Conservation (phyloP, 2,113 vertebrate species). For the Panthera tigris region DNA sequence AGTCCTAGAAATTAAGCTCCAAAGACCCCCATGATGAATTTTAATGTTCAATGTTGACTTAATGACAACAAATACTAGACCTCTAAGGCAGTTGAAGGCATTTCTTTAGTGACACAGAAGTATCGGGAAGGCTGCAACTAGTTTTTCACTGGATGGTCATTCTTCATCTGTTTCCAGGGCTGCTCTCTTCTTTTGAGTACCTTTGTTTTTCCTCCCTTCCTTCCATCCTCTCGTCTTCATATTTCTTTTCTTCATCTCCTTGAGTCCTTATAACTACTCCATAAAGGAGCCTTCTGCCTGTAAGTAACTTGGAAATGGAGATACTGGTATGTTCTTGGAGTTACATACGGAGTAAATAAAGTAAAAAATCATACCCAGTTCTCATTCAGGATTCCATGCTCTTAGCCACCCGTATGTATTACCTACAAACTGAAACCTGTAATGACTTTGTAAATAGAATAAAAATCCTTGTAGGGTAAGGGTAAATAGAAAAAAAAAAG, state of each 20-base stretch:
- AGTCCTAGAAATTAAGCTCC: not conserved
- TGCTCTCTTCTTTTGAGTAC: not conserved
- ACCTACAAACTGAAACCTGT: not conserved
- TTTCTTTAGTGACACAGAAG: accelerated
- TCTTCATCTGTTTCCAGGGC: not conserved
- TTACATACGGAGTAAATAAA: not conserved
- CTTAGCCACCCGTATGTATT: not conserved
- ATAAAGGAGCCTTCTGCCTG: not conserved
- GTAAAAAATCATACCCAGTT: not conserved
- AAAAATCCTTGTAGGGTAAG: not conserved
- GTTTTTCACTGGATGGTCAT: not conserved
- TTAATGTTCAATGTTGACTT: not conserved
- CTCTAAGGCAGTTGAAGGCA: accelerated
- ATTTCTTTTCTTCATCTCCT: not conserved
- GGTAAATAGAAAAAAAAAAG: too few relatives aligned
- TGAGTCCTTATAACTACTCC: not conserved
- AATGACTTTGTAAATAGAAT: not conserved
- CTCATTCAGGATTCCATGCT: not conserved
- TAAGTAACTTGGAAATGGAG: not conserved
- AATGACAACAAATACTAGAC: accelerated
- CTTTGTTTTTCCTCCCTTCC: not conserved
- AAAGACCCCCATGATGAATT: not conserved
- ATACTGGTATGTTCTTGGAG: not conserved
- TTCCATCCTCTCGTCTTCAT: not conserved
- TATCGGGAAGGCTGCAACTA: accelerated